phyloP scores from a whole-genome alignment of 2,797 vertebrate genomes.

The Buphagus erythrorhynchus region DNA sequence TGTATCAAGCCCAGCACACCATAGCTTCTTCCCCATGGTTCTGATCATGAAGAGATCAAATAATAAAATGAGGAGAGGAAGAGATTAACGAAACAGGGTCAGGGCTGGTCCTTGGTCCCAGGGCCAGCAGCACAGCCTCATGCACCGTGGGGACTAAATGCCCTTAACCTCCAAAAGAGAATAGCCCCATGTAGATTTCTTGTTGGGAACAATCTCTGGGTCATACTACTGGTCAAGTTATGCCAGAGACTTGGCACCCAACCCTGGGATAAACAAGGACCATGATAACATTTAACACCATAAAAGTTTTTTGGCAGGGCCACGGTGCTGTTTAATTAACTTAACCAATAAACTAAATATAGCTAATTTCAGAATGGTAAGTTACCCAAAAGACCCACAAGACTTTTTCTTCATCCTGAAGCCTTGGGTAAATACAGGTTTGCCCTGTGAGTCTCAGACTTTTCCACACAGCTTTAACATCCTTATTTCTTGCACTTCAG shows the following conservation, averaged over 20 bases:
- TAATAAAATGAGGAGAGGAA: neutral
- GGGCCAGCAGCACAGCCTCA: neutral
- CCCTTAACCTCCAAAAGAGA: neutral
- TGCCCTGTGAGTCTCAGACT: neutral
- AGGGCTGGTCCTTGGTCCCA: neutral
- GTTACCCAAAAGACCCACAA: neutral
- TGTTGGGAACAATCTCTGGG: neutral
- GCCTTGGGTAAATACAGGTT: neutral
- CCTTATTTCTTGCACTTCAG: neutral
- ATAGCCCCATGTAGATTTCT: fast-evolving
- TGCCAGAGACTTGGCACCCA: neutral
- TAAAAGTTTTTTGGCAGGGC: neutral
- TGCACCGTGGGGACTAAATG: fast-evolving
- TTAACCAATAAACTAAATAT: neutral
- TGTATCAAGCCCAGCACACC: neutral
- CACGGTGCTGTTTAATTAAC: neutral
- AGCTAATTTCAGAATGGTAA: neutral
- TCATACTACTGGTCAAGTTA: neutral
- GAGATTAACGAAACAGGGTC: neutral
- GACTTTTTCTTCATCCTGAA: neutral
- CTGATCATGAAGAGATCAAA: neutral
- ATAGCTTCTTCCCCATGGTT: neutral
- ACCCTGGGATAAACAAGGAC: neutral
- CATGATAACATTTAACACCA: neutral
- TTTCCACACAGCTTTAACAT: neutral